Evolutionary conservation across 2,888 invertebrate species (phyloP), one percentile per base, ranked within the genome.

Genomic region (Limnephilus auricula): DNA sequence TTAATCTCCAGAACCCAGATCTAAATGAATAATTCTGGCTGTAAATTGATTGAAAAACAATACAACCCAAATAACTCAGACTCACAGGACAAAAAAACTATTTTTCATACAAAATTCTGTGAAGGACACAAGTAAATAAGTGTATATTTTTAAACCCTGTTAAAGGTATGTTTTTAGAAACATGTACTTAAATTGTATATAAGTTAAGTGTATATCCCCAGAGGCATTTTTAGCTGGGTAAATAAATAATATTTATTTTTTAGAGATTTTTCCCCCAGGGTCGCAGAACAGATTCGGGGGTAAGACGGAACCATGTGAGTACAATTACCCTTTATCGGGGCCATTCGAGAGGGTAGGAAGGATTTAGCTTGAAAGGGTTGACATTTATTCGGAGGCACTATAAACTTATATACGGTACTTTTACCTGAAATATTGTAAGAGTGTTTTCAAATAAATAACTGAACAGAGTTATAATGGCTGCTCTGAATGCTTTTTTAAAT

Each of bases 331-430:
- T 34, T 25, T 65, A 65, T 85, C 40, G 40, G 85, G 40, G 45
- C 30, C 25, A 65, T 65, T 65, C 37, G 25, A 45, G 85, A 40
- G 85, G 40, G 34, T 85, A 30, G 34, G 32, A 82, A 32, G 65
- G 86, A 88, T 78, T 88, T 79, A 88, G 34, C 87, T 85, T n/a
- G 87, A 78, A 78, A 88, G 78, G 87, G 87, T 78, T 88, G 87
- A 88, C 87, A 88, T 88, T 88, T 88, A 88, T 78, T 88, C 87
- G 65, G 32, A 78, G 78, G 87, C 65, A 88, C 34, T 34, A 88
- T 85, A 88, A 65, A 25, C 87, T 40, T 88, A 32, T 88, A 78
- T 88, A 79, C 31, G 34, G 37, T 25, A 34, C 30, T 30, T 12
- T 4, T 85, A 37, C n/a, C 13, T 40, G 34, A 30, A 40, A 84